These are phyloP conservation scores for Ophion obscuratus DNA, from an alignment of 2,888 invertebrate species.

Conservation along the genomic window DNA sequence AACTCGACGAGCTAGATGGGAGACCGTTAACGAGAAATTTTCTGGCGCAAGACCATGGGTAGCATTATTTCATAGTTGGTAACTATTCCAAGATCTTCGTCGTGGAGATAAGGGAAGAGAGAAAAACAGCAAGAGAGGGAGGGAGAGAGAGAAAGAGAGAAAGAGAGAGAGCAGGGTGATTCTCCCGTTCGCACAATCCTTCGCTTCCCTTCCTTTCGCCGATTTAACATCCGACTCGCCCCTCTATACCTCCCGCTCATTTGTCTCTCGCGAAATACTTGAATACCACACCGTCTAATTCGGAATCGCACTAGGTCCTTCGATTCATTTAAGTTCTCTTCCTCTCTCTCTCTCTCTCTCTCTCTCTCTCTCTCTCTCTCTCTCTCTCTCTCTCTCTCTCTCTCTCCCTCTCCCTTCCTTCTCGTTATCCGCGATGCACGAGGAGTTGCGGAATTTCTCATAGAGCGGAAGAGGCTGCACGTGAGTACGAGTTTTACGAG, in stretches of 20 bases:
- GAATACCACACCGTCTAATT: slow-evolving; percentile 57
- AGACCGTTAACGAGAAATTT: slow-evolving; percentile 65
- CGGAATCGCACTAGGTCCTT: slow-evolving; percentile 51
- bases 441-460: no score
- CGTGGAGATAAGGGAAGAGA: not conserved
- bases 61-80: slow-evolving; percentile 65
- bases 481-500: no score
- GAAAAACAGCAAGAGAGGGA: no score
- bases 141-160: no score
- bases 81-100: slow-evolving; percentile 65
- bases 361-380: not conserved
- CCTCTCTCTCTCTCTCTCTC: not conserved
- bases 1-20: slow-evolving; percentile 52
- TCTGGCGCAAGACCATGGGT: slow-evolving; percentile 45
- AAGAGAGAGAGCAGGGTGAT: slow-evolving; percentile 21
- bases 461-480: no score
- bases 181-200: slow-evolving; percentile 18
- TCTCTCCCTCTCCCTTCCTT: not conserved
- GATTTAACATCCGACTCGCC: slow-evolving; percentile 23
- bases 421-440: no score
- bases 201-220: slow-evolving; percentile 37
- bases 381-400: not conserved
- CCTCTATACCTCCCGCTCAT: not conserved
- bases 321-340: slow-evolving; percentile 38
- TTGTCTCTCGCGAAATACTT: slow-evolving; percentile 34